Evolutionary conservation across 1,140 invertebrate species (phyloP), one percentile per base, ranked within the genome.

Genomic region (Drosophila santomea): DNA sequence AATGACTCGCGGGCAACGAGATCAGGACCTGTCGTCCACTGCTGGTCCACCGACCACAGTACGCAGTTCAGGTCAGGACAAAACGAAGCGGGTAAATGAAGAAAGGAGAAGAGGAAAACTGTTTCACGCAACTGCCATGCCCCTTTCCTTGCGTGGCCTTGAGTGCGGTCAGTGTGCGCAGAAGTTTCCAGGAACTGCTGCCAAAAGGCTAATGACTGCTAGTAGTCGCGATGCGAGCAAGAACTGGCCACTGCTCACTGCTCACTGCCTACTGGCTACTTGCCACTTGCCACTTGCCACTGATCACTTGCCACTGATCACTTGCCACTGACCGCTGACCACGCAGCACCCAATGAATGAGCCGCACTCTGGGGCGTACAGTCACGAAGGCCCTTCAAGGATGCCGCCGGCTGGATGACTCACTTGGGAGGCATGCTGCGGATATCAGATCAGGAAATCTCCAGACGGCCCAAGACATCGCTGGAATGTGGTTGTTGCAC

Each of bases 141-240:
- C 43, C 51, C 51, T 20, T 25, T 32, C 59, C n/a, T 12, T 11
- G 10, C n/a, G 54, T 66, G 82, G 74, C 81, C 78, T 85, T 85
- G 81, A 50, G 35, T 12, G 25, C 68, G 78, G 83, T 85, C 82
- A 44, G 43, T 20, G 43, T 45, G 77, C 28, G 62, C 41, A 62
- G 77, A 78, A 69, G 74, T 57, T 86, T 85, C 81, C 81, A 86
- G 81, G 81, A 85, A 85, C 81, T 17, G 57, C 54, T 68, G 75
- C 80, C 76, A 48, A 83, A 71, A 83, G 81, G 81, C 81, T 85
- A 80, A 85, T 81, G 82, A 84, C 82, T 85, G 77, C 67, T 77
- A 72, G 73, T 77, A 66, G 73, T 60, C 77, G 25, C 23, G 11
- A 8, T 23, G 15, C 17, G 17, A 45, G 12, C 41, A 25, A 15